A percentile compares a stretch with the other conserved stretches of the same genome.
Conservation (phyloP, 1,140 invertebrate species). For the Bombus terrestris region DNA sequence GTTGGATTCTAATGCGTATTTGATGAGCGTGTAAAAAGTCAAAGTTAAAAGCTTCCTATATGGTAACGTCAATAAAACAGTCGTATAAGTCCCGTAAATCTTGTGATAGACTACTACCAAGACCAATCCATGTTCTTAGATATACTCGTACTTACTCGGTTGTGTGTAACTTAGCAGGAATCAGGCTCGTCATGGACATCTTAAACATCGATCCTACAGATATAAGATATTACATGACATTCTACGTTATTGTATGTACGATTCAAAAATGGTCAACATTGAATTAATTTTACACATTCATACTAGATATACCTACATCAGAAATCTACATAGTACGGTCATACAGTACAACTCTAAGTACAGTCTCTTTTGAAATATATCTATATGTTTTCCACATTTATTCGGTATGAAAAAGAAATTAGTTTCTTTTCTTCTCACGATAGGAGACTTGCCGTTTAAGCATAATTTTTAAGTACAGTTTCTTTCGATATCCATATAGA, state of each 20-base stretch:
- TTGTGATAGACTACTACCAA: constrained; percentile 4
- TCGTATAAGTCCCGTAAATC: constrained; percentile 21
- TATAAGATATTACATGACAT: background rate
- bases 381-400: background rate
- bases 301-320: too few relatives aligned
- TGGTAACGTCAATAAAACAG: background rate
- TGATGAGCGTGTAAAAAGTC: background rate
- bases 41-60: background rate
- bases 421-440: background rate
- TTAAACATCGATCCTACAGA: too few relatives aligned
- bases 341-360: background rate
- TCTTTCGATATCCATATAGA: too few relatives aligned
- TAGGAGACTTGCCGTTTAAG: background rate
- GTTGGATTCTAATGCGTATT: background rate
- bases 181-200: background rate
- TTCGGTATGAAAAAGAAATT: background rate
- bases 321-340: too few relatives aligned
- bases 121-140: constrained; percentile 26
- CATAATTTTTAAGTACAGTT: too few relatives aligned
- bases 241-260: background rate
- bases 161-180: background rate
- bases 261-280: background rate
- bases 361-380: background rate
- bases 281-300: background rate
- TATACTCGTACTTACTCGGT: background rate